Evolutionary conservation across 2,888 invertebrate species (phyloP), one percentile per base, ranked within the genome.

Genomic region (Dicycla oo): DNA sequence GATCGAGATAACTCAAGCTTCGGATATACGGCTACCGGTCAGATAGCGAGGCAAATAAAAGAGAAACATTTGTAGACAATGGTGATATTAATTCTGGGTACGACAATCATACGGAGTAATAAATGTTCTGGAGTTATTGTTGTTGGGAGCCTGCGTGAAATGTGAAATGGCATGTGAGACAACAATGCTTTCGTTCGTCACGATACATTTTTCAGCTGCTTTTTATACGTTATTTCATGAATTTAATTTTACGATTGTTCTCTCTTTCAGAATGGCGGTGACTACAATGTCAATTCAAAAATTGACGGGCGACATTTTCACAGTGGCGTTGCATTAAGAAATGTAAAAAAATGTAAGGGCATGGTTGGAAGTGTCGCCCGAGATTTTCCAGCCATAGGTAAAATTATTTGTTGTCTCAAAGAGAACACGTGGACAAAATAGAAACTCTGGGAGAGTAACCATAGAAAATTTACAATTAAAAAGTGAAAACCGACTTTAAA

Each of bases 1-100:
- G 87, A 93, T 93, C 93, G 85, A 88, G 91, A 93, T 93, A 93
- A 90, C 88, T 88, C 87, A 85, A 83, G 90, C 91, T 89, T 90
- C 89, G 90, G 91, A 81, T 85, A 83, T 88, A 89, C 89, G 83
- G 92, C 93, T 93, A 91, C 93, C 89, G 93, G 86, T 80, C 74
- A 85, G 87, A 87, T 88, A 89, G 85, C 81, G 86, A 81, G 81
- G 72, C 73, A 83, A 83, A 85, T 86, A 86, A 86, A 83, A 85
- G 85, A 78, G 72, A 74, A 65, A 80, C 76, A 81, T 83, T 87
- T 84, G 85, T 87, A 85, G 87, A 83, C 82, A 82, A 82, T 84
- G 82, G 78, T 79, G 79, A 75, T 86, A 83, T 87, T 84, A 85
- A 85, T 82, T 85, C 80, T 86, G 87, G 78, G 80, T 82, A 78